A percentile compares a stretch with the other conserved stretches of the same genome.
These are phyloP conservation scores for Amphiprion percula DNA, from an alignment of 2,113 vertebrate species.

Conservation along the genomic window DNA sequence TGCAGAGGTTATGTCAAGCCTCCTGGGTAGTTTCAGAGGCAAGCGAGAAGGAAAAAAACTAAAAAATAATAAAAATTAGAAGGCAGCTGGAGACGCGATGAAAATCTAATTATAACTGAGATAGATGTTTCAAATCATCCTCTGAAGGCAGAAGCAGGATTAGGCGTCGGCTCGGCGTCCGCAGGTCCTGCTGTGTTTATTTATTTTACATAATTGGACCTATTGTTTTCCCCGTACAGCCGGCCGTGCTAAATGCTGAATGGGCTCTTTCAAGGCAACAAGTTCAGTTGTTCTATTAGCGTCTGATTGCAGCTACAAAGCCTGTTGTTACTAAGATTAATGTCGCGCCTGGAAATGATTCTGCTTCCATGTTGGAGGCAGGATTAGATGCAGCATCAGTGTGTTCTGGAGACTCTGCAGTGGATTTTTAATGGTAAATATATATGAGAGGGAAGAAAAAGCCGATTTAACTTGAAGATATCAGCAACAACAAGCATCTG, in stretches of 20 bases:
- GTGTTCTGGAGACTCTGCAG: too few species aligned
- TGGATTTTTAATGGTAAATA: background rate
- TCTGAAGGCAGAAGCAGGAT: constrained; percentile 24
- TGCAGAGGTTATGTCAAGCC: constrained; percentile 23
- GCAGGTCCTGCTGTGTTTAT: constrained; percentile 26
- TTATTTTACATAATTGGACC: constrained; percentile 42
- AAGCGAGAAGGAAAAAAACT: too few species aligned
- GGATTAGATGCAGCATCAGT: background rate
- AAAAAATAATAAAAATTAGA: background rate
- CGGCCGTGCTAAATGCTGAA: constrained; percentile 34
- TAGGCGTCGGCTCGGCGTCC: constrained; percentile 4
- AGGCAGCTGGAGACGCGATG: constrained; percentile 12
- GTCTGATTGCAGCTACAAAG: constrained; percentile 29
- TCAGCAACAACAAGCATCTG: too few species aligned
- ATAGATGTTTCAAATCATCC: constrained; percentile 45
- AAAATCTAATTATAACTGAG: constrained; percentile 37
- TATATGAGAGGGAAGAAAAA: too few species aligned
- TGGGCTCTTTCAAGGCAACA: constrained; percentile 51
- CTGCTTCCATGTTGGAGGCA: background rate
- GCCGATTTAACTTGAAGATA: too few species aligned
- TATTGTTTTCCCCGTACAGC: constrained; percentile 30
- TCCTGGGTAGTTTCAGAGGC: background rate
- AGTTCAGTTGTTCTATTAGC: constrained; percentile 40
- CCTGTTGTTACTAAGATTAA: constrained; percentile 50
- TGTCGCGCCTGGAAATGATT: constrained; percentile 22